A percentile compares a stretch with the other conserved stretches of the same genome.
Conservation (phyloP, 2,888 invertebrate genomes). For the Trissolcus brochymenae region DNA sequence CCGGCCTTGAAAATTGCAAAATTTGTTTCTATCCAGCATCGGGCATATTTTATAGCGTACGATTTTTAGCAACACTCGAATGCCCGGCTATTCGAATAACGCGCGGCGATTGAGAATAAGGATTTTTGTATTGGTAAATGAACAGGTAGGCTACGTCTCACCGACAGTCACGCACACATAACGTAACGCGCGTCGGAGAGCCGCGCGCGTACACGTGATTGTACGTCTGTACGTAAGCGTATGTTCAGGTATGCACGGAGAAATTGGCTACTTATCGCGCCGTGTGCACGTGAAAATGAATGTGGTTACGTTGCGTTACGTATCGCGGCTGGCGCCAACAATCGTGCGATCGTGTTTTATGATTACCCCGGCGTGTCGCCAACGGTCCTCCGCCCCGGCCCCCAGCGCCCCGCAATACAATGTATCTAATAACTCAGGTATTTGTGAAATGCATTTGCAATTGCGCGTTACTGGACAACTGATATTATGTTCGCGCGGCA, state of each 20-base stretch:
- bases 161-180: background rate
- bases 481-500: slow-evolving; percentile 41
- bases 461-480: slow-evolving; percentile 45
- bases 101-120: no score
- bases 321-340: slow-evolving; percentile 60
- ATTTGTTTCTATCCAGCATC: no score
- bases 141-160: no score
- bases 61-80: no score
- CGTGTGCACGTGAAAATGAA: slow-evolving; percentile 53
- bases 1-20: no score
- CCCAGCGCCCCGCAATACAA: slow-evolving; percentile 26
- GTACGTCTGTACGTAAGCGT: slow-evolving; percentile 33
- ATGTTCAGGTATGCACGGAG: slow-evolving; percentile 43
- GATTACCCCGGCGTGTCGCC: slow-evolving; percentile 60
- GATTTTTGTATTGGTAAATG: no score
- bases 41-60: no score
- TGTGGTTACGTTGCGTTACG: slow-evolving; percentile 59
- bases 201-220: slow-evolving; percentile 33
- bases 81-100: no score
- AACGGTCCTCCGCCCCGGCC: slow-evolving; percentile 43
- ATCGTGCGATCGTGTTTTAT: slow-evolving; percentile 62
- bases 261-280: slow-evolving; percentile 55
- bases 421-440: slow-evolving; percentile 56
- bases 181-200: no score
- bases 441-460: slow-evolving; percentile 56